Evolutionary conservation across 2,113 vertebrate genomes (phyloP).

Genomic region (Terrapene triunguis): DNA sequence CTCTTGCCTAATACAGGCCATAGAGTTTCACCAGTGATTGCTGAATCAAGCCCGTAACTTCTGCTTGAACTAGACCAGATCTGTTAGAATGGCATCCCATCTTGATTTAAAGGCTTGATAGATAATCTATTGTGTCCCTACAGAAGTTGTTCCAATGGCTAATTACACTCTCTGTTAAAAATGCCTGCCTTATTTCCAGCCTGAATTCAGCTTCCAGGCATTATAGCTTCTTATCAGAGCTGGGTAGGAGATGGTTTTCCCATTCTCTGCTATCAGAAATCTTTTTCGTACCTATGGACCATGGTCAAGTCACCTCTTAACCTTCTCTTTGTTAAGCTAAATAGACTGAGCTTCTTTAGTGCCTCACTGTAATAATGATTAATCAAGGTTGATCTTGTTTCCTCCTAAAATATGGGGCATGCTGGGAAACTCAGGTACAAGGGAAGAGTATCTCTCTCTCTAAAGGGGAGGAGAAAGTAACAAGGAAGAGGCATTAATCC

Average conservation of each 20-base stretch:
- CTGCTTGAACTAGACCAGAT: neutral
- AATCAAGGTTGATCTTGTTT: neutral
- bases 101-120: neutral
- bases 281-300: neutral
- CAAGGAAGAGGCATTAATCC: neutral
- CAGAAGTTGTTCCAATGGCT: neutral
- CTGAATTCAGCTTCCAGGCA: neutral
- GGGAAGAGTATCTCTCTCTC: neutral
- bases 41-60: neutral
- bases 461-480: neutral
- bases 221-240: too few relatives aligned
- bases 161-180: neutral
- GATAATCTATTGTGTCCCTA: neutral
- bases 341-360: neutral
- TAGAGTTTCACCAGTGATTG: neutral
- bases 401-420: neutral
- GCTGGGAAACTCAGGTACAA: neutral
- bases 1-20: neutral
- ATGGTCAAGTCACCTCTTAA: neutral
- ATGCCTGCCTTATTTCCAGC: accelerated
- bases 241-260: too few relatives aligned
- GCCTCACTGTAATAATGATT: neutral
- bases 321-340: neutral
- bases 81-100: neutral
- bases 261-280: neutral